Base-by-base conservation (phyloP, 2,888 invertebrate species). In the Zaprionus obscuricornis region DNA sequence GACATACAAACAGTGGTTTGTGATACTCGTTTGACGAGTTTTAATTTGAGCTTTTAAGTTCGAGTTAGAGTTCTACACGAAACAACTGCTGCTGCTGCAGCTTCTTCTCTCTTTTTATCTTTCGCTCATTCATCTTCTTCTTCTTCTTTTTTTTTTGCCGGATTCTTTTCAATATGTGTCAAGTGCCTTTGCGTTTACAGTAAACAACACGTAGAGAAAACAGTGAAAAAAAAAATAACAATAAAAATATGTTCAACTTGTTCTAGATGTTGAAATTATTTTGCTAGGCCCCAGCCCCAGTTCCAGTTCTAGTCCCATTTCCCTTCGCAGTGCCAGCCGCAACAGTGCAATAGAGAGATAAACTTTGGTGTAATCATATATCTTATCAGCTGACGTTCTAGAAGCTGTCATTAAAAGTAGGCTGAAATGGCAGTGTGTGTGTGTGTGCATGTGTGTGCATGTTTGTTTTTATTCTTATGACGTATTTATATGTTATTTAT, bases 91-190 rank as follows among this genome's bases (percentile, higher is more conserved):
- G 10, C n/a, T 6, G n/a, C n/a, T n/a, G n/a, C n/a, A n/a, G n/a
- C n/a, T n/a, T n/a, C n/a, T n/a, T n/a, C n/a, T n/a, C n/a, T n/a
- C n/a, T n/a, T 14, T 10, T 31, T 3, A 11, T 20, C 36, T 42
- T 10, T 17, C 42, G 13, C 8, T 2, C n/a, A n/a, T n/a, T n/a
- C n/a, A n/a, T n/a, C n/a, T n/a, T n/a, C n/a, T n/a, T n/a, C n/a
- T n/a, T n/a, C 8, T 18, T 13, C 20, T 20, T 69, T 52, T 13
- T 47, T 52, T 60, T 18, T 37, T 40, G 43, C 67, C 73, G 51
- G 70, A 67, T 56, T 47, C 27, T 42, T 24, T 10, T 18, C 20
- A 62, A 84, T 76, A 66, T 78, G 77, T 78, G 78, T 84, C 81
- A 78, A 84, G 81, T 66, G 68, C 58, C 50, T 56, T 67, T n/a